phyloP scores from a whole-genome alignment of 2,888 invertebrate species.

The Chloroclystis v-ata region DNA sequence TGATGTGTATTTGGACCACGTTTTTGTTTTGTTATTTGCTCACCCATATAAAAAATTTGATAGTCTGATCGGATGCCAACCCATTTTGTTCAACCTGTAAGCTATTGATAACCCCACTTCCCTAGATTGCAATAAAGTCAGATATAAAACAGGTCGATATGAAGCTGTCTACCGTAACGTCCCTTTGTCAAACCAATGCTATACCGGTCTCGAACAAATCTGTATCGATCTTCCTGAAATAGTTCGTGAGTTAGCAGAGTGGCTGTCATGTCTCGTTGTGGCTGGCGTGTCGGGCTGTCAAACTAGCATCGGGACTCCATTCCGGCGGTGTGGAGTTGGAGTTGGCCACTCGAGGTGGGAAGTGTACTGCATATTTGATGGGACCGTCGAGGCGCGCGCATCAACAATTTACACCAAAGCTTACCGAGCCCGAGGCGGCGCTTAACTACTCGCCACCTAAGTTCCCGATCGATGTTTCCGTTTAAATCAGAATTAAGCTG shows the following conservation, averaged over 20 bases:
- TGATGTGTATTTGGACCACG: too few relatives aligned
- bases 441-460: constrained; percentile 44
- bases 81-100: too few relatives aligned
- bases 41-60: too few relatives aligned
- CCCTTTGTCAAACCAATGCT: constrained; percentile 5
- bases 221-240: constrained; percentile 26
- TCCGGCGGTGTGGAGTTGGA: constrained; percentile 40
- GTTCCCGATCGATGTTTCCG: constrained; percentile 48
- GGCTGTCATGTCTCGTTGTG: constrained; percentile 32
- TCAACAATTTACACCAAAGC: constrained; percentile 55
- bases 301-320: constrained; percentile 45
- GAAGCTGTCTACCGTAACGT: neutral
- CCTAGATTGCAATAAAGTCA: too few relatives aligned
- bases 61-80: too few relatives aligned
- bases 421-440: constrained; percentile 52
- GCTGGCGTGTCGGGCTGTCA: constrained; percentile 43
- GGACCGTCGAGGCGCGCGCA: constrained; percentile 45
- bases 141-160: neutral
- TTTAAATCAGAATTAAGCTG: constrained; percentile 52
- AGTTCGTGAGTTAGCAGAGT: constrained; percentile 29
- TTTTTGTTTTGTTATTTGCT: too few relatives aligned
- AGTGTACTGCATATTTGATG: constrained; percentile 68
- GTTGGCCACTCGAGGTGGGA: constrained; percentile 42
- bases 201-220: constrained; percentile 11
- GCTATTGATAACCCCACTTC: too few relatives aligned